phyloP scores from a whole-genome alignment of 1,140 invertebrate species.

The Drosophila rufa region DNA sequence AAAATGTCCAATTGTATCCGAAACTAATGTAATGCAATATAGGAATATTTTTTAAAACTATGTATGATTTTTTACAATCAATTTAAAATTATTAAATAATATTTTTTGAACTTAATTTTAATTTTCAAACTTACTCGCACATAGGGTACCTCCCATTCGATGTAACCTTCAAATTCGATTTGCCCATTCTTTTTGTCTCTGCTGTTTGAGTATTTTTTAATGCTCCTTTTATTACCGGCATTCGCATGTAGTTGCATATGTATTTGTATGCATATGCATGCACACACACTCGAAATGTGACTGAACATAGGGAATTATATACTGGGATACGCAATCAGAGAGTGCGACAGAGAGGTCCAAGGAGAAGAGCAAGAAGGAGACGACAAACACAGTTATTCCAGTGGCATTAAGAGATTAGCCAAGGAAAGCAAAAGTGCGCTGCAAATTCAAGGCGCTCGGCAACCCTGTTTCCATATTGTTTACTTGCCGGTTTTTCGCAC shows the following conservation, averaged over 20 bases:
- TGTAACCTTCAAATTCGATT: neutral
- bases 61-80: too few species aligned
- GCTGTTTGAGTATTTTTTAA: slow-evolving; percentile 51
- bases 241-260: slow-evolving; percentile 49
- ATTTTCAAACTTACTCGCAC: too few species aligned
- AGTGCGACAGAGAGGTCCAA: slow-evolving; percentile 3
- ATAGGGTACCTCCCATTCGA: slow-evolving; percentile 17
- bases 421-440: slow-evolving; percentile 46
- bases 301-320: slow-evolving; percentile 33
- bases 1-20: too few species aligned
- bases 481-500: slow-evolving; percentile 73
- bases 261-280: neutral
- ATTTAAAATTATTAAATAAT: too few species aligned
- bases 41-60: too few species aligned
- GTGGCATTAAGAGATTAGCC: slow-evolving; percentile 35
- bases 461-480: slow-evolving; percentile 47
- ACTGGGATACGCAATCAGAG: neutral
- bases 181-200: slow-evolving; percentile 15
- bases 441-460: slow-evolving; percentile 3
- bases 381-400: slow-evolving; percentile 19
- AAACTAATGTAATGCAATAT: too few species aligned
- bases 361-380: neutral
- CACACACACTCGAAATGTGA: neutral
- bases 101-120: too few species aligned
- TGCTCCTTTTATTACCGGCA: slow-evolving; percentile 57